phyloP scores from a whole-genome alignment of 2,113 vertebrate genomes.

The Sorex fumeus region DNA sequence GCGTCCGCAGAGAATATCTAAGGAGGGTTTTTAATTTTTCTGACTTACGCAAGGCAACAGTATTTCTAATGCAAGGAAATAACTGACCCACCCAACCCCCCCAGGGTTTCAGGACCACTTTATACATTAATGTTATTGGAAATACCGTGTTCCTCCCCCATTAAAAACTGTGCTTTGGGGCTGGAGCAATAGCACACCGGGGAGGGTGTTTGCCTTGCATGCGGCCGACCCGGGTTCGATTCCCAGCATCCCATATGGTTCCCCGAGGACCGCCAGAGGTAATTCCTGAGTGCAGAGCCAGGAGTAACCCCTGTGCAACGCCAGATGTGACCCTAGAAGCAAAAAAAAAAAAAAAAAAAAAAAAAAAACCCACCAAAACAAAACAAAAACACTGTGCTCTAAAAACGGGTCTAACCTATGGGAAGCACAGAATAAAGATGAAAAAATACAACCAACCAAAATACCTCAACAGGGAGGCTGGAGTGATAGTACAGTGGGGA shows the following conservation, averaged over 20 bases:
- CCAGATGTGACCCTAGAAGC: too few relatives aligned
- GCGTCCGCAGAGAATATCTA: neutral
- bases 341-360: too few relatives aligned
- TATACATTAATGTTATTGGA: constrained; percentile 43
- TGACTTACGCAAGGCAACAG: neutral
- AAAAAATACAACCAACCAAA: too few relatives aligned
- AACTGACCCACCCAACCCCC: neutral
- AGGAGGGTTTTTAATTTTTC: neutral
- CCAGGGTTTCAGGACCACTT: constrained; percentile 9
- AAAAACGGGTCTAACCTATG: constrained; percentile 1
- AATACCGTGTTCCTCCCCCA: neutral
- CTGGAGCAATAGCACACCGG: too few relatives aligned
- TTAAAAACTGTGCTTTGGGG: constrained; percentile 9
- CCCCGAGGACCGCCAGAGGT: too few relatives aligned
- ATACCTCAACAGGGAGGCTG: neutral
- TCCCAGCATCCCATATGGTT: too few relatives aligned
- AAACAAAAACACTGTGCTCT: too few relatives aligned
- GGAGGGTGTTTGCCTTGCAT: too few relatives aligned
- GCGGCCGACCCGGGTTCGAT: too few relatives aligned
- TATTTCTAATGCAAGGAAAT: constrained; percentile 41
- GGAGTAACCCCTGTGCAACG: too few relatives aligned
- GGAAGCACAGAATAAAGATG: constrained; percentile 23
- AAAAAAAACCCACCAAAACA: too few relatives aligned
- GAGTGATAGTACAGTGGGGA: neutral
- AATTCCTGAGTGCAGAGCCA: too few relatives aligned